phyloP scores from a whole-genome alignment of 2,113 vertebrate species.

The Lepisosteus osseus region DNA sequence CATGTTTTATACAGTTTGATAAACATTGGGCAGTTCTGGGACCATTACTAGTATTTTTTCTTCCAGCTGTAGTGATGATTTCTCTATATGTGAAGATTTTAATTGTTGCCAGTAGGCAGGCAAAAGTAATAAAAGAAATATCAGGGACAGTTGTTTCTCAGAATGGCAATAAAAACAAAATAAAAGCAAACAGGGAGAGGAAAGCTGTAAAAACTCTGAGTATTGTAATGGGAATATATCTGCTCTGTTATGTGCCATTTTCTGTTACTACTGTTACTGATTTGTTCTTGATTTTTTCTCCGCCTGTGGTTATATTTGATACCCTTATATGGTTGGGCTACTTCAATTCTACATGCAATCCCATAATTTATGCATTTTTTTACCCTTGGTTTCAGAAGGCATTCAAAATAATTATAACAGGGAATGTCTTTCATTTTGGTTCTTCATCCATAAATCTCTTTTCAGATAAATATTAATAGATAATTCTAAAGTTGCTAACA shows the following conservation, averaged over 20 bases:
- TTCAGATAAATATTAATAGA: not conserved
- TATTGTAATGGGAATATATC: constrained; percentile 13
- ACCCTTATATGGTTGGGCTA: not conserved
- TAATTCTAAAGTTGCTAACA: too few relatives aligned
- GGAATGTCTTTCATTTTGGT: not conserved
- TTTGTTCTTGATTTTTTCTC: constrained; percentile 3
- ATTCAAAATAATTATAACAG: constrained; percentile 7
- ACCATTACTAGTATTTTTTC: not conserved
- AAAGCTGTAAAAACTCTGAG: constrained; percentile 16
- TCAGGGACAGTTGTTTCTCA: not conserved
- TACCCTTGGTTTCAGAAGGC: too few relatives aligned
- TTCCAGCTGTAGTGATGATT: constrained; percentile 10
- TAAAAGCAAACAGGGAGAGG: not conserved
- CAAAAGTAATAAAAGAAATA: not conserved
- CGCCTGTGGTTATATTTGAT: constrained; percentile 11
- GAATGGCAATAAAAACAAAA: constrained; percentile 12
- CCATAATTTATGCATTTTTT: too few relatives aligned
- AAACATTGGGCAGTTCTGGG: constrained; percentile 5
- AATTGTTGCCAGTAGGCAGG: constrained; percentile 1
- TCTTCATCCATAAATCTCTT: constrained; percentile 9
- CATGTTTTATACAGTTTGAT: constrained; percentile 4
- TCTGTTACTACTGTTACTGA: constrained; percentile 12
- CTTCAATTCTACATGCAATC: constrained; percentile 9
- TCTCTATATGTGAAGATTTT: constrained; percentile 13
- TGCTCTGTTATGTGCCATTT: constrained; percentile 9